Conservation (phyloP, 2,888 invertebrate genomes). For the Hedya salicella region DNA sequence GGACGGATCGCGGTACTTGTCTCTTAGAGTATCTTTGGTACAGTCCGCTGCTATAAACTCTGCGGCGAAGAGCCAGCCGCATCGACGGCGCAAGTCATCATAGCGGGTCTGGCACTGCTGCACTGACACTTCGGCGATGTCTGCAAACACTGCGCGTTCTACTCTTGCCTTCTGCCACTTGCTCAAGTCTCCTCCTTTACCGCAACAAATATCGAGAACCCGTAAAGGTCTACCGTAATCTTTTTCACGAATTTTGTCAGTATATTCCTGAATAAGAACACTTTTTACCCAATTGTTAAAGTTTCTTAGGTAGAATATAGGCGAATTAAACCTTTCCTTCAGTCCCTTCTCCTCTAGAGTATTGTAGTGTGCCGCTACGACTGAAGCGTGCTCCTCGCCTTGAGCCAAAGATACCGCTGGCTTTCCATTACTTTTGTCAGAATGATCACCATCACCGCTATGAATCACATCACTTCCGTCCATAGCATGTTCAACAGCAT, state of each 20-base stretch:
- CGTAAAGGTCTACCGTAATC: slow-evolving; percentile 87
- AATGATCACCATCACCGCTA: slow-evolving; percentile 19
- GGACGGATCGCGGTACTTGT: slow-evolving; percentile 91
- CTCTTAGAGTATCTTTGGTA: slow-evolving; percentile 91
- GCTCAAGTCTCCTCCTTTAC: slow-evolving; percentile 99
- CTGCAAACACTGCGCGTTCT: slow-evolving; percentile 93
- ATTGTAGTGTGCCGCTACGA: slow-evolving; percentile 98
- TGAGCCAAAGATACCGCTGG: slow-evolving; percentile 29
- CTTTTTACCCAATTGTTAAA: slow-evolving; percentile 99
- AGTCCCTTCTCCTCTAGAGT: slow-evolving; percentile 93
- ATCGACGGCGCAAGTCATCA: slow-evolving; percentile 85
- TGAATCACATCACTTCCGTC: slow-evolving; percentile 16
- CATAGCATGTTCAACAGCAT: slow-evolving; percentile 8
- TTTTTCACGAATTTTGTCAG: slow-evolving; percentile 87
- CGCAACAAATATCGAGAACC: slow-evolving; percentile 98
- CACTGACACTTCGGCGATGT: slow-evolving; percentile 96
- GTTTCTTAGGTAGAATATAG: slow-evolving; percentile 97
- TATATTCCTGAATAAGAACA: slow-evolving; percentile 94
- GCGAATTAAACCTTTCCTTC: slow-evolving; percentile 92
- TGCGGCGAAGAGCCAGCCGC: slow-evolving; percentile 88
- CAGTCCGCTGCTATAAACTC: slow-evolving; percentile 97
- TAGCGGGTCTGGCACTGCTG: slow-evolving; percentile 95
- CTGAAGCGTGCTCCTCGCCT: slow-evolving; percentile 75
- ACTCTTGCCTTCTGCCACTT: slow-evolving; percentile 96
- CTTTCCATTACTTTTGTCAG: slow-evolving; percentile 42